Evolutionary conservation across 2,888 invertebrate genomes (phyloP).

Genomic region (Heliothis peltigera): DNA sequence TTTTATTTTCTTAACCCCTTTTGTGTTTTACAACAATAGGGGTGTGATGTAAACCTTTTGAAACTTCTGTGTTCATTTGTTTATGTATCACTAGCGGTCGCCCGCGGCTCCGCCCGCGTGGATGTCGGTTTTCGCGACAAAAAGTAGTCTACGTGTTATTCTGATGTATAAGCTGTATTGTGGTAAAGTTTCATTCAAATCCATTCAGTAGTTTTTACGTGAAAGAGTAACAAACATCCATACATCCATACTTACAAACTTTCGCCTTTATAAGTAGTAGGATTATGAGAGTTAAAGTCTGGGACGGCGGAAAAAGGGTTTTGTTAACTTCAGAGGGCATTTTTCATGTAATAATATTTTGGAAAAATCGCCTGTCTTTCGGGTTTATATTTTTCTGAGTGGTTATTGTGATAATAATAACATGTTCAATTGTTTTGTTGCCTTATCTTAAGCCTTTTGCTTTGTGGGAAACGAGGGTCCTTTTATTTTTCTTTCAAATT

Average conservation of each 20-base stretch:
- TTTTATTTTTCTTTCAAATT: not conserved
- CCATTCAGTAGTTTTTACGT: too few relatives aligned
- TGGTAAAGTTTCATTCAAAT: too few relatives aligned
- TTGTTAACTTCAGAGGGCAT: constrained; percentile 41
- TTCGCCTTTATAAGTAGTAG: too few relatives aligned
- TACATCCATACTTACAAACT: too few relatives aligned
- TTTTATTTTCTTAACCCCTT: constrained; percentile 48
- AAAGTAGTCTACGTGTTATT: too few relatives aligned
- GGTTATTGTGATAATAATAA: constrained; percentile 15
- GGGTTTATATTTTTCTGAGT: constrained; percentile 21
- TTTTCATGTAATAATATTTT: constrained; percentile 57
- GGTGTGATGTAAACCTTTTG: constrained; percentile 54
- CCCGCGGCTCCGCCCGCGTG: too few relatives aligned
- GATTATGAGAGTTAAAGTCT: constrained; percentile 41
- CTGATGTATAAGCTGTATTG: too few relatives aligned
- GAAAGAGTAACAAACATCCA: too few relatives aligned
- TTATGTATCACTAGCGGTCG: constrained; percentile 45
- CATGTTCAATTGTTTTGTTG: constrained; percentile 29
- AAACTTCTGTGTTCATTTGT: constrained; percentile 49
- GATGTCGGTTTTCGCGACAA: too few relatives aligned
- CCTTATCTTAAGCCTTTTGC: constrained; percentile 9
- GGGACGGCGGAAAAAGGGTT: constrained; percentile 44
- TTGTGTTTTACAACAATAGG: constrained; percentile 57
- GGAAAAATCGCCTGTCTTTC: constrained; percentile 23
- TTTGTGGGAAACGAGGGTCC: not conserved